Base-by-base conservation (phyloP, 2,113 vertebrate genomes). In the Xiphophorus hellerii region DNA sequence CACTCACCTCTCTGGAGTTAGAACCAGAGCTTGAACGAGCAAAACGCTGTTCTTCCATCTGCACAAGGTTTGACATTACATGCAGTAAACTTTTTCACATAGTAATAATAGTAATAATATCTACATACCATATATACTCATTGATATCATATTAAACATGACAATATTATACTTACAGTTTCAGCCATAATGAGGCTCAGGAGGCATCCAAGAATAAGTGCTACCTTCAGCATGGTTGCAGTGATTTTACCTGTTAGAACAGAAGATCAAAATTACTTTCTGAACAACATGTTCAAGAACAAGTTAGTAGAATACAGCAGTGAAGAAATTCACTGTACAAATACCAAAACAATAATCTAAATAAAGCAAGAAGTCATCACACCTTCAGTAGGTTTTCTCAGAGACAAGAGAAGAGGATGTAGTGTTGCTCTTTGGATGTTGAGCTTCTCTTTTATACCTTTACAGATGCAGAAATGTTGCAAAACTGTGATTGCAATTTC, bases 201-300 rank as follows among this genome's bases (percentile, higher is more conserved):
- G 44, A 91, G 69, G 51, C 83, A 80, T 66, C 76, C 28, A 54
- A 29, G 29, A 29, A 29, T 29, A 29, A 29, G 29, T 29, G 29
- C 29, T 1, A 29, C 29, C 29, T 29, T 91, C 76, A 91, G 85
- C 70, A 74, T 88, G 66, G 28, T 62, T 27, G 4, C 61, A 62
- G 61, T n/a, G 61, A 62, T 62, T 28, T 29, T 9, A 15, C 27
- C 61, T 62, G 27, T 62, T 29, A 4, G 27, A 62, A 14, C 27
- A 62, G 14, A 29, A 15, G 1, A 30, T 62, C 28, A 13, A 14
- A 62, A 29, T 29, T 48, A 48, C 15, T 48, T 48, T 48, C 44
- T 48, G 13, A 4, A 15, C 9, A 28, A 5, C 29, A 30, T 15
- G 15, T 62, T 30, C 4, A 29, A 29, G 12, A 15, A 1, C 9